Base-by-base conservation (phyloP, 1,140 invertebrate species). In the Hetaerina americana region DNA sequence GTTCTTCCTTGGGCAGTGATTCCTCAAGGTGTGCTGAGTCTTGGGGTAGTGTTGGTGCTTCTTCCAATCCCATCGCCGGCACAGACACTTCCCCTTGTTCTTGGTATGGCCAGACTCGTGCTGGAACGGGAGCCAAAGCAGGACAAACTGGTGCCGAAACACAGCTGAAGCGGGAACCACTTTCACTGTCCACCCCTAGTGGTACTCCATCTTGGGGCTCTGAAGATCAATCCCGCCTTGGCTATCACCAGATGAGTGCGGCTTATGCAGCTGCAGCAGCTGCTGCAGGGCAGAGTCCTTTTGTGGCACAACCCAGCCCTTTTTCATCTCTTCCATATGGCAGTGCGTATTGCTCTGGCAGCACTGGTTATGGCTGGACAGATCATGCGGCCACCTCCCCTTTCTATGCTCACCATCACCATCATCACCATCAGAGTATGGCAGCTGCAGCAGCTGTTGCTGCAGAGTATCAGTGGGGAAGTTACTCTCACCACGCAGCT, bases 361-460 rank as follows among this genome's bases (percentile, higher is more conserved):
- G 40, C 22, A n/a, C 40, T 18, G 40, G 40, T 18, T 57, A 57
- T 57, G 40, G 40, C 40, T 57, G 40, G 40, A n/a, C 15, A 2
- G 40, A 57, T n/a, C 22, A 12, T 18, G 40, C 40, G 15, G 22
- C 40, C 22, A 10, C 40, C 15, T 73, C 68, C 26, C 72, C 70
- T 70, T 66, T 67, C 72, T 73, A 26, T 67, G 66, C 67, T 18
- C 73, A 57, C 1, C 69, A 27, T 12, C 69, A 71, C 70, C 69
- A 70, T 31, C 40, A 57, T 57, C 31, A 40, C 31, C 31, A 40
- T 18, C 40, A 57, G 40, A 57, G 40, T n/a, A 57, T 57, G 40
- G 40, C 40, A 18, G 40, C 40, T 57, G 40, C 40, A 18, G 40
- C 40, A 5, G 40, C 40, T 18, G 40, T 57, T 5, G 40, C 40